Conservation (phyloP, 2,888 invertebrate genomes). For the Eupithecia vulgata region DNA sequence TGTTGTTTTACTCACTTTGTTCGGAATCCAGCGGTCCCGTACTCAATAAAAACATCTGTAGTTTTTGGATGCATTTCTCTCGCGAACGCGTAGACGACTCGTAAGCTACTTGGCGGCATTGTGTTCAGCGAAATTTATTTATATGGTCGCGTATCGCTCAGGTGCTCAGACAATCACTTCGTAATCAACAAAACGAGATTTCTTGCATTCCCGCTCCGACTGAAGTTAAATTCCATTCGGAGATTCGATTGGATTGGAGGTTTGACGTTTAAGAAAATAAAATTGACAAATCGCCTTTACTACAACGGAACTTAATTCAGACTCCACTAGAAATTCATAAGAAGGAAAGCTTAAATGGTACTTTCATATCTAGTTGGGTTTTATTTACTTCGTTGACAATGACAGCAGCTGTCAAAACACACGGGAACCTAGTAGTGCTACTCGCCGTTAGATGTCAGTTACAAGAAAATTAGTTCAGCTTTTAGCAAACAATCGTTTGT, state of each 20-base stretch:
- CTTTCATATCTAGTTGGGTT: background rate
- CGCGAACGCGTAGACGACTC: slow-evolving; percentile 90
- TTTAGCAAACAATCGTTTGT: slow-evolving; percentile 20
- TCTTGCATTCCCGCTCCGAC: slow-evolving; percentile 77
- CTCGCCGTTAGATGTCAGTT: slow-evolving; percentile 27
- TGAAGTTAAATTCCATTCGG: slow-evolving; percentile 48
- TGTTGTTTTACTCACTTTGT: slow-evolving; percentile 86
- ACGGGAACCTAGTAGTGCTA: slow-evolving; percentile 24
- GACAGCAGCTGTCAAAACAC: slow-evolving; percentile 28
- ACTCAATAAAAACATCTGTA: slow-evolving; percentile 87
- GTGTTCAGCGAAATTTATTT: slow-evolving; percentile 74
- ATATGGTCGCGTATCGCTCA: slow-evolving; percentile 72
- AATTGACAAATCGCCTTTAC: slow-evolving; percentile 17
- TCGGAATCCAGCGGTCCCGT: slow-evolving; percentile 94
- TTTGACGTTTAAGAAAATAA: slow-evolving; percentile 48
- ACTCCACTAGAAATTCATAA: fast-evolving
- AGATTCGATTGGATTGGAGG: slow-evolving; percentile 37
- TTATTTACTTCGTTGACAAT: slow-evolving; percentile 13
- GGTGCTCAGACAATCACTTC: slow-evolving; percentile 74
- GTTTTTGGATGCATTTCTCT: slow-evolving; percentile 91
- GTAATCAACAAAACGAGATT: slow-evolving; percentile 75
- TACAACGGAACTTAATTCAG: slow-evolving; percentile 8
- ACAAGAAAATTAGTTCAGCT: slow-evolving; percentile 36
- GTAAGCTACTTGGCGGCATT: slow-evolving; percentile 84
- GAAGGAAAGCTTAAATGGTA: background rate